Evolutionary conservation across 2,888 invertebrate genomes (phyloP), one percentile per base, ranked within the genome.

Genomic region (Neoascia interrupta): DNA sequence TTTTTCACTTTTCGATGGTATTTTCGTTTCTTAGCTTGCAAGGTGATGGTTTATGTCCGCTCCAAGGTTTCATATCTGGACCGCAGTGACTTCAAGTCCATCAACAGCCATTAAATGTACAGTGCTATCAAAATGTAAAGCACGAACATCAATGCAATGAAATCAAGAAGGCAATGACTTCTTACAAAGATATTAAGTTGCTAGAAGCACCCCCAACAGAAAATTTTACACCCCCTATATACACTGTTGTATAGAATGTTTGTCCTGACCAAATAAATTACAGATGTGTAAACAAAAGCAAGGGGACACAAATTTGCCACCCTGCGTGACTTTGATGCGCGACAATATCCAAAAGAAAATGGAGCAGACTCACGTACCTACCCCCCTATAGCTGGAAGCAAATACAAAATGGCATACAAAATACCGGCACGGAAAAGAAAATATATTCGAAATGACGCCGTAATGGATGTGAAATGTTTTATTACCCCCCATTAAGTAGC

Each of bases 381-480:
- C 51, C 34, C 45, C 31, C 31, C 8, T 8, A 6, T 6, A 3
- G 31, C 54, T 54, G 11, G 74, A 49, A 53, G 53, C 34, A 66
- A 60, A 76, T 60, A 72, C 64, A 76, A 76, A 76, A 72, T 76
- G 72, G 76, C 70, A 76, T 58, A 64, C 72, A 70, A 63, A 69
- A 45, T 10, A 19, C n/a, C 10, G 28, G n/a, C 45, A 31, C 26
- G 45, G 45, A 15, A 2, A 1, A 11, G 41, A 56, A 63, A 56
- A 63, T 56, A 16, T 61, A 69, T 75, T 75, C 69, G 69, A 69
- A 54, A 45, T 60, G 72, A 64, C 58, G 72, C 39, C 58, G 58
- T 76, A 72, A 76, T 72, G 64, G 72, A 76, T 53, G 60, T 76
- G 60, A 76, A 76, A 76, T 76, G 64, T 72, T 76, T 72, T 72